Conservation (phyloP, 2,888 invertebrate species). For the Byasa hedistus region DNA sequence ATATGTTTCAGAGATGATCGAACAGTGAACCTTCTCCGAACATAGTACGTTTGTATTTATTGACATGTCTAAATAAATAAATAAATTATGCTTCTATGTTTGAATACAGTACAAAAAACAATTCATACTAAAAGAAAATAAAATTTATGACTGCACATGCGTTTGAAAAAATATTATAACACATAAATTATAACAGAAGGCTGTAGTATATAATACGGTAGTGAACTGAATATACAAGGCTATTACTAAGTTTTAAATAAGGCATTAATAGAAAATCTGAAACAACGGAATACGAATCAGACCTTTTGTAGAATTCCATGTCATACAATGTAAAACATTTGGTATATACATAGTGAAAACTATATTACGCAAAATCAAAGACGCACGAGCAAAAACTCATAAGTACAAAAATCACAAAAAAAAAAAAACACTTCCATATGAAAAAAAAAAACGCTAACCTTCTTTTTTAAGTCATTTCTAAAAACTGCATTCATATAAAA, state of each 20-base stretch:
- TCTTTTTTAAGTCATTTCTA: conserved; percentile 8
- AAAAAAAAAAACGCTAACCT: conserved; percentile 17
- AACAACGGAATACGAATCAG: neutral
- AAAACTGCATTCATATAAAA: conserved; percentile 20
- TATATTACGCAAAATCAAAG: conserved; percentile 17
- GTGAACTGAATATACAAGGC: neutral
- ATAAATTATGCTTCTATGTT: neutral
- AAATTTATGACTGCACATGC: neutral
- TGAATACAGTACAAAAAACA: neutral
- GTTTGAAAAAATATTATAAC: neutral
- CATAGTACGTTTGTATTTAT: neutral
- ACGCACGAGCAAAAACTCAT: conserved; percentile 54
- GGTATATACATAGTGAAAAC: conserved; percentile 32
- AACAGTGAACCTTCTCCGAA: neutral
- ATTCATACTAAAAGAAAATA: neutral
- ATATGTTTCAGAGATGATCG: neutral
- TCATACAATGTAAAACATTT: conserved; percentile 34
- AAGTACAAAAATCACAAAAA: conserved; percentile 72
- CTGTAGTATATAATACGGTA: neutral
- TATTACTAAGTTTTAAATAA: too few species aligned
- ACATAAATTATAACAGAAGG: neutral
- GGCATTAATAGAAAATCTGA: too few species aligned
- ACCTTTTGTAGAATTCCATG: neutral
- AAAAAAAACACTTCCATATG: conserved; percentile 43
- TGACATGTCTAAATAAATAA: neutral